Conservation (phyloP, 2,888 invertebrate genomes). For the Physocephala rufipes region DNA sequence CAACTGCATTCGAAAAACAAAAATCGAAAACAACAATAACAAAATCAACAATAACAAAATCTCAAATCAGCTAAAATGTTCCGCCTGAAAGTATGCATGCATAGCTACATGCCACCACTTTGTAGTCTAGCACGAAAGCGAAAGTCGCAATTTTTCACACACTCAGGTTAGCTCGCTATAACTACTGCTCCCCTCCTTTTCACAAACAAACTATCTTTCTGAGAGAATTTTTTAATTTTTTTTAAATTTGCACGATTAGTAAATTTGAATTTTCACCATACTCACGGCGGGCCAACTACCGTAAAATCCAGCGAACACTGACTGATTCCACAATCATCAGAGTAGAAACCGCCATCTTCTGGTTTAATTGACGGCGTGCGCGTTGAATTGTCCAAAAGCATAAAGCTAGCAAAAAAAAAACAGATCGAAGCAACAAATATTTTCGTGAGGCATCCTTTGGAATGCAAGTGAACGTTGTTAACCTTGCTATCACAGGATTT, state of each 20-base stretch:
- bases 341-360: conserved; percentile 30
- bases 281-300: too few relatives aligned
- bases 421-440: too few relatives aligned
- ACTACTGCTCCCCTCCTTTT: background rate
- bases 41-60: conserved; percentile 49
- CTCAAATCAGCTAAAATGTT: conserved; percentile 55
- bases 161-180: background rate
- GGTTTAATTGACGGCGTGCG: conserved; percentile 47
- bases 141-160: conserved; percentile 20
- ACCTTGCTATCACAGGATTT: conserved; percentile 35
- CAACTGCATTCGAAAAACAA: conserved; percentile 21
- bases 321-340: too few relatives aligned
- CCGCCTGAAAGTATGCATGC: conserved; percentile 22
- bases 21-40: conserved; percentile 34
- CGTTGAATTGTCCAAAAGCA: conserved; percentile 45
- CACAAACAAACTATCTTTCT: too few relatives aligned
- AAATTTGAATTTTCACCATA: too few relatives aligned
- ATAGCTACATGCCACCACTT: background rate
- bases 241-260: too few relatives aligned
- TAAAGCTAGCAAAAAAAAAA: too few relatives aligned
- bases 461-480: conserved; percentile 40
- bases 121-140: conserved; percentile 5
- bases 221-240: too few relatives aligned
- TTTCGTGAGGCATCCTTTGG: conserved; percentile 22
- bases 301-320: too few relatives aligned